Base-by-base conservation (phyloP, 37 sponge, comb jelly and placozoan genomes). In the Tethya wilhelma region DNA sequence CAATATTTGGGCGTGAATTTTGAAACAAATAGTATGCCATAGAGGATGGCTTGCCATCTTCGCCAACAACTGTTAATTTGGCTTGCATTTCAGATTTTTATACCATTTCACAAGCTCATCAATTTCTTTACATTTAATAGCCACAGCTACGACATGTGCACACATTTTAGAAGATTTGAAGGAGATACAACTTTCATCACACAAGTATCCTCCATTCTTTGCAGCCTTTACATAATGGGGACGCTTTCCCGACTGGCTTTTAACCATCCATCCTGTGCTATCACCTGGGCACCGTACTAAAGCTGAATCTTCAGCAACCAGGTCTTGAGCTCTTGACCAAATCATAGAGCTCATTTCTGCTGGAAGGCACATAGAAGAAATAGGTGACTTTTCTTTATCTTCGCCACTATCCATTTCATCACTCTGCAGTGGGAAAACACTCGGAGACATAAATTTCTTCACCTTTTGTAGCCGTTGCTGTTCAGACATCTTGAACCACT, bases 401-500 rank as follows among this genome's bases (percentile, higher is more conserved):
- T 8, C 62, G 28, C 28, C 8, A 8, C 20, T 59, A 59, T 59
- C 20, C 28, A 30, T 5, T 19, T 25, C 23, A 20, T 49, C 55
- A 20, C 11, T 49, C 17, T 11, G 17, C 11, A 17, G 11, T 11
- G 17, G 17, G 17, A 49, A 49, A 8, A 38, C 36, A 22, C 38
- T 44, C 14, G 7, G 5, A 58, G 38, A 65, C 78, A 78, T 78
- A 31, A 78, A 78, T 26, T 64, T 28, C 12, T 26, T 19, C 3
- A 79, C 37, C 19, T 67, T 44, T 8, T n/a, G 32, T 32, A 56
- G 34, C 36, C 77, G 33, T 60, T 77, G 77, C 25, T 77, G 37
- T 38, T 22, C 43, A 29, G 77, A 59, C 77, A 77, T 77, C 22
- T 59, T 60, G 44, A 77, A 77, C 64, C 65, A 77, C 26, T 74